These are phyloP conservation scores for Drosophila limbata DNA, from an alignment of 2,888 invertebrate genomes.

Conservation along the genomic window DNA sequence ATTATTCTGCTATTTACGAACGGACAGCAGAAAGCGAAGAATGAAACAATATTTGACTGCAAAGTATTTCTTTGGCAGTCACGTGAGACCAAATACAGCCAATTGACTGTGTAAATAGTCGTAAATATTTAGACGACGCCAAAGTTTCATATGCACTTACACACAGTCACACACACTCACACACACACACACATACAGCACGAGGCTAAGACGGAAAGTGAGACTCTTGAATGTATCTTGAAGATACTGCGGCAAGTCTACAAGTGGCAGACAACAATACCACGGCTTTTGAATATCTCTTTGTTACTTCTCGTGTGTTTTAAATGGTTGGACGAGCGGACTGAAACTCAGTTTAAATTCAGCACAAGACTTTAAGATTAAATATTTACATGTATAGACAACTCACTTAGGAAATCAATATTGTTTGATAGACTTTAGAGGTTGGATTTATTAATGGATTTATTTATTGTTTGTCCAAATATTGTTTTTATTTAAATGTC, in stretches of 20 bases:
- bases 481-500: not conserved
- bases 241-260: conserved; percentile 58
- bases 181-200: not conserved
- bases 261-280: conserved; percentile 59
- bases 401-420: not conserved
- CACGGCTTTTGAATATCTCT: conserved; percentile 26
- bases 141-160: conserved; percentile 44
- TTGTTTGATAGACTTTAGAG: no score
- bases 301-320: conserved; percentile 16
- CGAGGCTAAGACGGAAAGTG: conserved; percentile 12
- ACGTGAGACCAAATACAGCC: conserved; percentile 46
- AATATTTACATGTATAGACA: no score
- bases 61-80: conserved; percentile 41
- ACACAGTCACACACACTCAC: conserved; percentile 5
- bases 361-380: not conserved
- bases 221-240: conserved; percentile 37
- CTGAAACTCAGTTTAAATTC: not conserved
- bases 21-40: conserved; percentile 33
- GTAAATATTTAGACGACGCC: conserved; percentile 68
- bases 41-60: conserved; percentile 38
- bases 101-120: conserved; percentile 73
- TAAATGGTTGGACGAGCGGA: conserved; percentile 23
- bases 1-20: conserved; percentile 48
- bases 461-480: not conserved
- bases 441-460: not conserved